Percentiles rank a stretch among this genome's conserved stretches.
These are phyloP conservation scores for Holothuria scabra DNA, from an alignment of 53 echinoderm and acorn worm genomes.

Conservation along the genomic window DNA sequence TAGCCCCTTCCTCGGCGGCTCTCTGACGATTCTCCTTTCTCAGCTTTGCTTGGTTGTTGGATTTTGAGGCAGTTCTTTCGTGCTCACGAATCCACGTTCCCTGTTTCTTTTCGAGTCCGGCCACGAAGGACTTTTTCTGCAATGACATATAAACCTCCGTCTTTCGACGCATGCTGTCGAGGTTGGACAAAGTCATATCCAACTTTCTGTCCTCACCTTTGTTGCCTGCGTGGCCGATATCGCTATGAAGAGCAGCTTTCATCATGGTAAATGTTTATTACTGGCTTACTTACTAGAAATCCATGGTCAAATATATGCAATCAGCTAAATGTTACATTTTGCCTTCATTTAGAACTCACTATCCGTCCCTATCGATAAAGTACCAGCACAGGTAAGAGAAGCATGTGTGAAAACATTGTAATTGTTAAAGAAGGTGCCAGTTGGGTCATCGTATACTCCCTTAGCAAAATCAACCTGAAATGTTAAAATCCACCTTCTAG, in stretches of 20 bases:
- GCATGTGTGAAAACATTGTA: no score
- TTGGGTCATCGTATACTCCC: no score
- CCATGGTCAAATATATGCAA: no score
- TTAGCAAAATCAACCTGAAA: no score
- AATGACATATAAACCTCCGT: constrained; percentile 71
- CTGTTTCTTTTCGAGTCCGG: constrained; percentile 84
- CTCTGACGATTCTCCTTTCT: constrained; percentile 4
- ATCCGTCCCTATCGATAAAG: no score
- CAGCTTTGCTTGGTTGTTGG: constrained; percentile 60
- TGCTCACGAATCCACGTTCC: constrained; percentile 85
- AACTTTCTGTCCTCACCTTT: constrained; percentile 68
- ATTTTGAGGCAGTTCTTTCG: constrained; percentile 59
- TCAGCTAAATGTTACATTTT: no score
- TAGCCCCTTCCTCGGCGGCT: constrained; percentile 17
- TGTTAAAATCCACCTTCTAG: no score
- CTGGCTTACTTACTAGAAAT: no score
- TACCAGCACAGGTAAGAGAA: no score
- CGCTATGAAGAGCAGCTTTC: constrained; percentile 37
- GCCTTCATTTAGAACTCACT: no score
- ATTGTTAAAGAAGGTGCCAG: no score
- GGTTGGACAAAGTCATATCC: constrained; percentile 83
- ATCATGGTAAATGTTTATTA: background rate
- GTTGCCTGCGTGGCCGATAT: constrained; percentile 51
- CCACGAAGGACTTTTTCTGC: constrained; percentile 86
- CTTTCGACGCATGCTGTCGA: constrained; percentile 71